Evolutionary conservation across 1,140 invertebrate species (phyloP), one percentile per base, ranked within the genome.

Genomic region (Pteromalus puparum): DNA sequence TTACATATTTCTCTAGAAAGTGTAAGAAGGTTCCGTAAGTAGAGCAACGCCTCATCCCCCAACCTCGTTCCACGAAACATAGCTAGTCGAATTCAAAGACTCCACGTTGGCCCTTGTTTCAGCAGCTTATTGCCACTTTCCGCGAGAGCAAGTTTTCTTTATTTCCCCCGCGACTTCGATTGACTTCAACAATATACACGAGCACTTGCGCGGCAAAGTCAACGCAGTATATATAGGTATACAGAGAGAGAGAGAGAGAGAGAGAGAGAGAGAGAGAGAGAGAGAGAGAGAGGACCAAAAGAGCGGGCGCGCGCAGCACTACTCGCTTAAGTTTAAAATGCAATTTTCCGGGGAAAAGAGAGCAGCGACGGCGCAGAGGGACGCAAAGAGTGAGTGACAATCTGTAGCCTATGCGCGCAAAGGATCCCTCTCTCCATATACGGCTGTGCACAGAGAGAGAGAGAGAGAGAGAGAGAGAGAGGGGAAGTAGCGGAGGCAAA

Each of bases 281-380:
- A 34, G 30, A 34, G 30, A 34, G 30, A 4, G 30, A 34, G 30
- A 53, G 2, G 18, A 15, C 18, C 48, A 53, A 53, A 53, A 53
- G 21, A 38, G 70, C 13, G 28, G 26, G 24, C 26, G 15, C 10
- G 12, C 12, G 42, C 6, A 21, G 21, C 53, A 26, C 7, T 24
- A 70, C 53, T 79, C 65, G 68, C 38, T 84, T 79, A 74, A 80
- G 83, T 74, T 74, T 61, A 84, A 73, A 84, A 84, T 84, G 68
- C 76, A 80, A 80, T 80, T 79, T 79, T 46, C 53, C 21, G 30
- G 34, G 5, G 46, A 82, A 75, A 75, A 67, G n/a, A 53, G n/a
- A n/a, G n/a, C n/a, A n/a, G 53, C 24, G 4, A 42, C 12, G 48
- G 26, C 15, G 48, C 9, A 24, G 53, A 42, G 48, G 53, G 46